phyloP scores from a whole-genome alignment of 2,888 invertebrate species.

The Esperia sulphurella region DNA sequence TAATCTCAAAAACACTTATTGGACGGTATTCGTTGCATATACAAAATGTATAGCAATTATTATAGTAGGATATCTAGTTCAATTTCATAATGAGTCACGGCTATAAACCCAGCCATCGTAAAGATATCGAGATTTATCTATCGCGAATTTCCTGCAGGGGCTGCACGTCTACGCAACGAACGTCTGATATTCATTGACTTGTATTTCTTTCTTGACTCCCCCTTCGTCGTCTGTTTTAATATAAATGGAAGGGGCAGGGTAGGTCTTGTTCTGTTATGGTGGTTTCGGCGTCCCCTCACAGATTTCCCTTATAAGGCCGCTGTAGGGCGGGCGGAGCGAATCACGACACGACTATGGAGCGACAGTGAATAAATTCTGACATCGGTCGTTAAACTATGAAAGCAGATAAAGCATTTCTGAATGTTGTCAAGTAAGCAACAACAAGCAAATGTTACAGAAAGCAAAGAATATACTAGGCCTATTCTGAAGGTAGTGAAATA shows the following conservation, averaged over 20 bases:
- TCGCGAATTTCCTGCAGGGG: background rate
- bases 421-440: no score
- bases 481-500: no score
- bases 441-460: no score
- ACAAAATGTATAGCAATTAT: no score
- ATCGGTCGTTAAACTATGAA: background rate
- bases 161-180: background rate
- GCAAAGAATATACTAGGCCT: no score
- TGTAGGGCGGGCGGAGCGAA: background rate
- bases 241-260: background rate
- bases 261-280: background rate
- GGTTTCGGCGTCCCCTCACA: background rate
- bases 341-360: background rate
- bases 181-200: background rate
- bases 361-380: background rate
- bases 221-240: background rate
- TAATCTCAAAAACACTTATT: no score
- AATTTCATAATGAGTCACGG: conserved; percentile 7
- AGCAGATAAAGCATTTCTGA: background rate
- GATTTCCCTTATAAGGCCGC: background rate
- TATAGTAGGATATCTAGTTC: background rate
- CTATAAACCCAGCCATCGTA: conserved; percentile 6
- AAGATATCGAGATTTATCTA: conserved; percentile 8
- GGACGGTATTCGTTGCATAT: no score
- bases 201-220: background rate